Base-by-base conservation (phyloP, 64 coral and sea anemone genomes). In the Stichodactyla mertensii region DNA sequence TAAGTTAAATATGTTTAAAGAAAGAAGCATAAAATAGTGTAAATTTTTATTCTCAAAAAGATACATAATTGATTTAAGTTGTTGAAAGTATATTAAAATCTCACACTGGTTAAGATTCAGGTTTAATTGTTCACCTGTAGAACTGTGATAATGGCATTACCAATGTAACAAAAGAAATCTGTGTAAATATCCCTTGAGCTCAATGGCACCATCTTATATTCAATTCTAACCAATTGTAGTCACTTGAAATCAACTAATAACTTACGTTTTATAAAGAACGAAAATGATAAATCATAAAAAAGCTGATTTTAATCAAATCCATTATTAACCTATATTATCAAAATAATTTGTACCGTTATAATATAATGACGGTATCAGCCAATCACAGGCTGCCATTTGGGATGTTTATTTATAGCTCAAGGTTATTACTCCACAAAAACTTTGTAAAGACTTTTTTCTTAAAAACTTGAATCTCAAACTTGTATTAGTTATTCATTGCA, bases 301-400 rank as follows among this genome's bases (percentile, higher is more conserved):
- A 45, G 36, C 36, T 45, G 36, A 45, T 45, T 45, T 45, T 45
- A 45, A 45, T 45, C 36, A 45, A 45, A 45, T 45, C 1, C 36
- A 45, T 45, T 45, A 45, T 45, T 45, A 45, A 45, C 36, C 36
- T 45, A 45, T 45, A 45, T 45, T 45, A 45, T 11, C 62, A 36
- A 74, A 74, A 23, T 31, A 31, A 31, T 28, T n/a, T 10, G 62
- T n/a, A 23, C 20, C 23, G 5, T 26, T 31, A 24, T 74, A 31
- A 74, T 74, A 27, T n/a, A 13, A 11, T 74, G 24, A 74, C 4
- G 4, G 4, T 0, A 74, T 31, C 69, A 74, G 69, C 69, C 69
- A 74, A 74, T 74, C 69, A 74, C 10, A 74, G 26, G 26, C 10
- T 74, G 69, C 69, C 69, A 74, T 74, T 74, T 74, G 69, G 69